These are phyloP conservation scores for Callipepla squamata DNA, from an alignment of 2,113 vertebrate genomes.

Conservation along the genomic window DNA sequence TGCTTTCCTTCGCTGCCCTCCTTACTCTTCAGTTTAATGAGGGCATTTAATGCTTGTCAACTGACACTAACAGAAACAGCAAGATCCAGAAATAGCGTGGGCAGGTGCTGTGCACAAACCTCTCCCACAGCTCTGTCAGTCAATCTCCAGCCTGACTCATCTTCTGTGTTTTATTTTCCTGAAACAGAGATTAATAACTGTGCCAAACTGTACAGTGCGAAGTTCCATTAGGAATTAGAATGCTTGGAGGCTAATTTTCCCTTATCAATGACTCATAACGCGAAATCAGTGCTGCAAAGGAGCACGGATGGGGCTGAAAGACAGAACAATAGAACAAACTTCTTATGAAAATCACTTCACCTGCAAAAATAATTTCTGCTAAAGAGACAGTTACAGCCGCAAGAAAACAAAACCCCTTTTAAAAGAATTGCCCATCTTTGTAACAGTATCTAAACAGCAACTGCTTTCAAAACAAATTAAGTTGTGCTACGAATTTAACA, in stretches of 20 bases:
- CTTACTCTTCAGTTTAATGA: constrained; percentile 15
- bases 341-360: neutral
- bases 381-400: neutral
- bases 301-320: neutral
- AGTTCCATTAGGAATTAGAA: neutral
- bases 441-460: neutral
- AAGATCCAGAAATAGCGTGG: constrained; percentile 36
- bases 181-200: neutral
- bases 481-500: neutral
- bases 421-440: neutral
- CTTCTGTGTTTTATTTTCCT: neutral
- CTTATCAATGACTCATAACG: neutral
- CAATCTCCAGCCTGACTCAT: constrained; percentile 44
- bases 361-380: neutral
- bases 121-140: constrained; percentile 37
- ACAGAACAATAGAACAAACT: neutral
- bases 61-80: neutral
- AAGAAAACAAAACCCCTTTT: neutral
- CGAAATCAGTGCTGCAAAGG: neutral
- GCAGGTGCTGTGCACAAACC: constrained; percentile 35
- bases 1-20: neutral
- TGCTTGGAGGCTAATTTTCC: neutral
- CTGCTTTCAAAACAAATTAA: neutral
- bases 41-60: neutral
- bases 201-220: neutral